Conservation (phyloP, 1,140 invertebrate species). For the Thaumetopoea pityocampa region DNA sequence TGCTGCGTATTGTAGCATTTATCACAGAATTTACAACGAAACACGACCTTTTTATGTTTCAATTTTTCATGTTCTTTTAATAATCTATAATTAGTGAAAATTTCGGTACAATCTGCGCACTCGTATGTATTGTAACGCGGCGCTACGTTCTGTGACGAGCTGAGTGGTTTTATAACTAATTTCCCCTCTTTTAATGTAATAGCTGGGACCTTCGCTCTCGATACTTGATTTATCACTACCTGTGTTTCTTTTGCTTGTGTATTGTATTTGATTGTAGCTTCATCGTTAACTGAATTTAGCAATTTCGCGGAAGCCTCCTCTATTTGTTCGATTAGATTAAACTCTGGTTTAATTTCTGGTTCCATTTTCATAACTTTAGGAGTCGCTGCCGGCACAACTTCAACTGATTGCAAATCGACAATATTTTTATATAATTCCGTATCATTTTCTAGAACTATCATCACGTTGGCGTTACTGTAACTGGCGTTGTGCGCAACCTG, state of each 20-base stretch:
- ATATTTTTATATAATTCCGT: constrained; percentile 12
- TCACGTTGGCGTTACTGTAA: constrained; percentile 18
- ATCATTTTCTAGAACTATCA: constrained; percentile 25
- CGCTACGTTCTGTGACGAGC: not conserved
- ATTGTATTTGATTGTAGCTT: constrained; percentile 4
- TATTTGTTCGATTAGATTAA: too few species aligned
- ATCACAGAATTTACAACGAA: constrained; percentile 25
- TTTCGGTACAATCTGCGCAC: constrained; percentile 21
- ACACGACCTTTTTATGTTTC: constrained; percentile 11
- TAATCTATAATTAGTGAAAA: constrained; percentile 22
- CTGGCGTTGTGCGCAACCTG: constrained; percentile 1
- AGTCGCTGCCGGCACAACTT: constrained; percentile 9
- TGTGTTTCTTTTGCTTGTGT: not conserved
- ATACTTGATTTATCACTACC: too few species aligned
- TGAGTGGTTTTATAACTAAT: constrained; percentile 20
- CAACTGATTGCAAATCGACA: constrained; percentile 6
- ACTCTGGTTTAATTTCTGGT: too few species aligned
- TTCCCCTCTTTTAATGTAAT: constrained; percentile 18
- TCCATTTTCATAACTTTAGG: constrained; percentile 17
- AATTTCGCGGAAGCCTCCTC: too few species aligned
- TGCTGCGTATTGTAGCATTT: constrained; percentile 24
- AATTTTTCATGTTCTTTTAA: constrained; percentile 29
- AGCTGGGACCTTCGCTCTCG: constrained; percentile 3
- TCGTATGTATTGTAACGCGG: constrained; percentile 19
- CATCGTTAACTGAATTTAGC: too few species aligned